These are phyloP conservation scores for Uria aalge DNA, from an alignment of 2,113 vertebrate species.

Conservation along the genomic window DNA sequence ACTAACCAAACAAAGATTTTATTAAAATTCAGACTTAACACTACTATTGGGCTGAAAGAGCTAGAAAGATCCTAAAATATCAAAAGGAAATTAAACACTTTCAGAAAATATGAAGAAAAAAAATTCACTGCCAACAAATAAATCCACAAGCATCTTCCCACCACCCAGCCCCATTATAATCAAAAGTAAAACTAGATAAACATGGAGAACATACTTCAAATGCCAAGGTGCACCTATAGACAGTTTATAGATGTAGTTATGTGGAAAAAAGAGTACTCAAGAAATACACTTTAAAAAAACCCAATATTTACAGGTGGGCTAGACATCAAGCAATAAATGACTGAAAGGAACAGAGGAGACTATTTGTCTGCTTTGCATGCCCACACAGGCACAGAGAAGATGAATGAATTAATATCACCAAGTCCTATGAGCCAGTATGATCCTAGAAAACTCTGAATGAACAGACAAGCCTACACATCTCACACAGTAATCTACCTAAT, in stretches of 20 bases:
- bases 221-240: neutral
- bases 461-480: neutral
- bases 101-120: neutral
- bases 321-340: neutral
- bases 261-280: neutral
- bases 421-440: neutral
- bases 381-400: neutral
- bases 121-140: neutral
- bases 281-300: neutral
- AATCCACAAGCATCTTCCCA: neutral
- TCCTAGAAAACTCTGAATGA: neutral
- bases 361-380: neutral
- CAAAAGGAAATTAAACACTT: neutral
- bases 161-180: neutral
- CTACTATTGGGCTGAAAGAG: neutral
- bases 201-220: neutral
- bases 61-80: neutral
- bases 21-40: neutral
- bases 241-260: neutral
- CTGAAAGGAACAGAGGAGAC: neutral
- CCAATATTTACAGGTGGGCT: neutral
- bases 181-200: neutral
- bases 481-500: neutral
- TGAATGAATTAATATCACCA: neutral
- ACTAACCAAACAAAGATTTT: neutral